phyloP scores from a whole-genome alignment of 2,888 invertebrate species.

The Xestoiulus laeticollis region DNA sequence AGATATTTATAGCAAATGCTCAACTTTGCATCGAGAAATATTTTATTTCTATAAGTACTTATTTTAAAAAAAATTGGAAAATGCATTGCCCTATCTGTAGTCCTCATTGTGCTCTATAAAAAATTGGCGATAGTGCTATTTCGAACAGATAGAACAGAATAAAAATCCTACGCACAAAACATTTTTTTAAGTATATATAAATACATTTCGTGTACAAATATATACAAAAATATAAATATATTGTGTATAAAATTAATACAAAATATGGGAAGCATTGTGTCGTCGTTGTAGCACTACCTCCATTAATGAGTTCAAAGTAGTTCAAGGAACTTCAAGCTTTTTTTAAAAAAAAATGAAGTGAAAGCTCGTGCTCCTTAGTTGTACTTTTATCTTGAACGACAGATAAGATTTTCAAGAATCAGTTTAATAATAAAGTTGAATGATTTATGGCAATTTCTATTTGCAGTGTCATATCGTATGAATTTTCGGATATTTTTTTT shows the following conservation, averaged over 20 bases:
- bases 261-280: background rate
- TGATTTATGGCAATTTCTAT: no score
- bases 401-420: background rate
- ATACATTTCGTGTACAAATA: no score
- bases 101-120: background rate
- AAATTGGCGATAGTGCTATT: background rate
- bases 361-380: background rate
- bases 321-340: background rate
- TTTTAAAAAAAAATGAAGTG: background rate
- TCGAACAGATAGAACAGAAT: background rate
- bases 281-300: constrained; percentile 2
- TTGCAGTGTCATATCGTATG: background rate
- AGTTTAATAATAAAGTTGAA: background rate
- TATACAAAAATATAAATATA: no score
- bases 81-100: background rate
- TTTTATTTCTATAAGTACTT: background rate
- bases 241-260: no score
- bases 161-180: background rate
- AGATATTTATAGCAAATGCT: background rate
- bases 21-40: background rate
- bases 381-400: background rate
- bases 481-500: background rate
- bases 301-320: background rate
- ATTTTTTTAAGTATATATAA: background rate
- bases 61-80: background rate